phyloP scores from a whole-genome alignment of 2,797 vertebrate genomes.

The Gouania willdenowi region DNA sequence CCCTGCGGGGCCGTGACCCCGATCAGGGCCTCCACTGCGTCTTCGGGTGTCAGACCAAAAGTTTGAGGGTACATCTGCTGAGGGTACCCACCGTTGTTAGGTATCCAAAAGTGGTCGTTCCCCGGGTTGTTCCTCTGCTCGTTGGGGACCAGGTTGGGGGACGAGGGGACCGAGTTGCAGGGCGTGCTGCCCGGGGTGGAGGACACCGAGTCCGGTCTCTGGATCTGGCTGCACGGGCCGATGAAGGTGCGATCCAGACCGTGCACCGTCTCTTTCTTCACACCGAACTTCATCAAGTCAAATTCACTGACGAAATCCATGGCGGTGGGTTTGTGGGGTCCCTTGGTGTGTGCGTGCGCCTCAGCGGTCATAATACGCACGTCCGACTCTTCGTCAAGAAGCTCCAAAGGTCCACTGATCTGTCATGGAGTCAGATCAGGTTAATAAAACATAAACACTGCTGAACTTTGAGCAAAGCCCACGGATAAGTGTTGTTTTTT shows the following conservation, averaged over 20 bases:
- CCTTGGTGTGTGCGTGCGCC: slow-evolving; percentile 83
- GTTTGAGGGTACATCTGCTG: slow-evolving; percentile 92
- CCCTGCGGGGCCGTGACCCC: slow-evolving; percentile 75
- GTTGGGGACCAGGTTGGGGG: slow-evolving; percentile 89
- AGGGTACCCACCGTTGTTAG: slow-evolving; percentile 83
- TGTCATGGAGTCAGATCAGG: slow-evolving; percentile 52
- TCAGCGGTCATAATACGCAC: slow-evolving; percentile 79
- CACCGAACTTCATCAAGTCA: slow-evolving; percentile 96
- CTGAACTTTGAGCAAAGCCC: slow-evolving; percentile 56
- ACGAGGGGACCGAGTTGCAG: slow-evolving; percentile 94
- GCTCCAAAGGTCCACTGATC: slow-evolving; percentile 38
- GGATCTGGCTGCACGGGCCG: slow-evolving; percentile 86
- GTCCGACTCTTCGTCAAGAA: slow-evolving; percentile 31
- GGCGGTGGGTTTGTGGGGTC: slow-evolving; percentile 89
- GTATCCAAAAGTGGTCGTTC: slow-evolving; percentile 90
- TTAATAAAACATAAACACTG: slow-evolving; percentile 11
- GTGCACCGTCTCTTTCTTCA: slow-evolving; percentile 91
- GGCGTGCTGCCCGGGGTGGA: slow-evolving; percentile 96
- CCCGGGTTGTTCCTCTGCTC: slow-evolving; percentile 90
- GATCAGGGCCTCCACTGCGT: slow-evolving; percentile 93
- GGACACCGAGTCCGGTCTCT: slow-evolving; percentile 90
- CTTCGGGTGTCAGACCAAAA: slow-evolving; percentile 91
- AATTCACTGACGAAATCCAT: slow-evolving; percentile 95
- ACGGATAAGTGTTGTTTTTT: no score
- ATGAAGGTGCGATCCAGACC: slow-evolving; percentile 83